Conservation (phyloP, 1,140 invertebrate genomes). For the Danaus melanippus region DNA sequence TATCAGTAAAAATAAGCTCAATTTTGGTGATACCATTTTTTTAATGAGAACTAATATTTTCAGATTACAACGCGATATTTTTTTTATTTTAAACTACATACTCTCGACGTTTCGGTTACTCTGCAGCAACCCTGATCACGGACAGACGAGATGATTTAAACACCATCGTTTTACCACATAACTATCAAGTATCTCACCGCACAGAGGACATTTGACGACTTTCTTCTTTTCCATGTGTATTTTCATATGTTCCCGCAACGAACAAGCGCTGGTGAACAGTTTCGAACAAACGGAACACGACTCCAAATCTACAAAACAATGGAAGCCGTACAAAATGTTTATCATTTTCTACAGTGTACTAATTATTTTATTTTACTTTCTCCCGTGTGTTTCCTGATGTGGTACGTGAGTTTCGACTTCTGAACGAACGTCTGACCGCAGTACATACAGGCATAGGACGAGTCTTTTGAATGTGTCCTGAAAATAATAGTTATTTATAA, state of each 20-base stretch:
- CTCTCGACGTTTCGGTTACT: too few species aligned
- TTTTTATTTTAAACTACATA: too few species aligned
- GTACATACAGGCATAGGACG: slow-evolving; percentile 66
- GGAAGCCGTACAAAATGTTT: slow-evolving; percentile 6
- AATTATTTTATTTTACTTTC: slow-evolving; percentile 46
- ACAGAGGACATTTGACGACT: slow-evolving; percentile 52
- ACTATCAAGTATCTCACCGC: slow-evolving; percentile 38
- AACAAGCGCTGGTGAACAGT: slow-evolving; percentile 61
- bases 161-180: neutral
- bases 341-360: slow-evolving; percentile 1
- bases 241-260: slow-evolving; percentile 65
- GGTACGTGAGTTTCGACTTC: slow-evolving; percentile 67
- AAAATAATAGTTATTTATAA: slow-evolving; percentile 10
- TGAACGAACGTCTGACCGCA: slow-evolving; percentile 73
- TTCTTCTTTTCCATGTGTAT: slow-evolving; percentile 46
- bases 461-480: slow-evolving; percentile 71
- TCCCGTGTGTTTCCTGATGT: slow-evolving; percentile 64
- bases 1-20: too few species aligned
- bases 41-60: too few species aligned
- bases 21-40: too few species aligned
- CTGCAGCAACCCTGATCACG: too few species aligned
- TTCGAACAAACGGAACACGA: slow-evolving; percentile 62
- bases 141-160: too few species aligned
- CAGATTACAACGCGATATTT: too few species aligned
- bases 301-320: slow-evolving; percentile 49